Conservation (phyloP, 2,888 invertebrate species). For the Ophion costatus region DNA sequence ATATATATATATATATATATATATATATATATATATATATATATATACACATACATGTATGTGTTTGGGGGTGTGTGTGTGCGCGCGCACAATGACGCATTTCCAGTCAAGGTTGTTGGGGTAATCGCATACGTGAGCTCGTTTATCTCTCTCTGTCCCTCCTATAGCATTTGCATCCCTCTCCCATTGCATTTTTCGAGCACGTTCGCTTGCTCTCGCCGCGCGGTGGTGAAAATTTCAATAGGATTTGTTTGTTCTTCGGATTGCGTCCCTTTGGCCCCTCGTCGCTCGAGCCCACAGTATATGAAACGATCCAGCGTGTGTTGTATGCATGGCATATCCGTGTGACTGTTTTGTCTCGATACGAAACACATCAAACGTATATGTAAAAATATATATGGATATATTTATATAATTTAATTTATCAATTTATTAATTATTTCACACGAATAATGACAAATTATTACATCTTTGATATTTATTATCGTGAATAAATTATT, state of each 20-base stretch:
- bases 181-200: conserved; percentile 38
- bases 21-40: too few relatives aligned
- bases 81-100: conserved; percentile 31
- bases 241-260: conserved; percentile 79
- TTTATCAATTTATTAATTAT: too few relatives aligned
- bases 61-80: too few relatives aligned
- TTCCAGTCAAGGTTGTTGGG: background rate
- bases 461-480: too few relatives aligned
- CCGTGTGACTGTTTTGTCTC: conserved; percentile 14
- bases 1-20: too few relatives aligned
- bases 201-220: conserved; percentile 48
- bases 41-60: too few relatives aligned
- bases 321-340: conserved; percentile 44
- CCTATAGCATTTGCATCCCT: conserved; percentile 7
- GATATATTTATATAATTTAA: background rate
- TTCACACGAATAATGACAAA: too few relatives aligned
- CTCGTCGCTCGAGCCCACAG: conserved; percentile 62
- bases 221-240: conserved; percentile 78
- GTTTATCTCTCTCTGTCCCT: conserved; percentile 20
- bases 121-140: conserved; percentile 21
- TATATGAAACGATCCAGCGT: conserved; percentile 66
- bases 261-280: conserved; percentile 74
- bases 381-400: background rate
- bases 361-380: conserved; percentile 45
- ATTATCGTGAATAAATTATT: too few relatives aligned